Evolutionary conservation across 1,140 invertebrate species (phyloP).

Genomic region (Drosophila busckii): DNA sequence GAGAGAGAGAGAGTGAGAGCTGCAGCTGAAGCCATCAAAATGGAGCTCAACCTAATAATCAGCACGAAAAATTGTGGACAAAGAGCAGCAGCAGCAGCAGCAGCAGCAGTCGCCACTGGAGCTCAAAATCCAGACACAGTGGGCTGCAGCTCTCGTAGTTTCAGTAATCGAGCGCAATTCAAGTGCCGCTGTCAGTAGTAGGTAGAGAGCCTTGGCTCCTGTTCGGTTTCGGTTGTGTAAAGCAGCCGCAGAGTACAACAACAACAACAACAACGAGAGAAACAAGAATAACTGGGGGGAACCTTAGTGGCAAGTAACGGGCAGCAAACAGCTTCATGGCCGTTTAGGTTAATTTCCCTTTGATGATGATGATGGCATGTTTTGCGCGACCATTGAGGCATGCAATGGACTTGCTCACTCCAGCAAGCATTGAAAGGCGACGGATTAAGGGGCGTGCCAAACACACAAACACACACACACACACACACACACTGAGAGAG

Average conservation of each 20-base stretch:
- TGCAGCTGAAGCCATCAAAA: constrained; percentile 19
- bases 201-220: no score
- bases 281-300: constrained; percentile 1
- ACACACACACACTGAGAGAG: constrained; percentile 1
- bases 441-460: not conserved
- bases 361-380: constrained; percentile 72
- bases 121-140: constrained; percentile 3
- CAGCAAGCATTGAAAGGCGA: constrained; percentile 24
- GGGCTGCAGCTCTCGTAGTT: constrained; percentile 7
- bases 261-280: not conserved
- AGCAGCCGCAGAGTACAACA: constrained; percentile 29
- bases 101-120: not conserved
- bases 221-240: no score
- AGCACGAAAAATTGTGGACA: constrained; percentile 35
- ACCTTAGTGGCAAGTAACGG: constrained; percentile 33
- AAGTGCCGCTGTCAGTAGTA: constrained; percentile 6
- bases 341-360: constrained; percentile 74
- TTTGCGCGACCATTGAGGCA: constrained; percentile 69
- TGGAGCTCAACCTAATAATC: constrained; percentile 49
- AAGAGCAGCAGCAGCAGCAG: constrained; percentile 1
- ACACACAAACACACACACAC: constrained; percentile 4
- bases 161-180: constrained; percentile 1
- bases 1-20: not conserved
- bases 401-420: constrained; percentile 67
- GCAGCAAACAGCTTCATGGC: constrained; percentile 59